A percentile compares a stretch with the other conserved stretches of the same genome.
These are phyloP conservation scores for Cirrhinus molitorella DNA, from an alignment of 2,797 vertebrate genomes.

Conservation along the genomic window DNA sequence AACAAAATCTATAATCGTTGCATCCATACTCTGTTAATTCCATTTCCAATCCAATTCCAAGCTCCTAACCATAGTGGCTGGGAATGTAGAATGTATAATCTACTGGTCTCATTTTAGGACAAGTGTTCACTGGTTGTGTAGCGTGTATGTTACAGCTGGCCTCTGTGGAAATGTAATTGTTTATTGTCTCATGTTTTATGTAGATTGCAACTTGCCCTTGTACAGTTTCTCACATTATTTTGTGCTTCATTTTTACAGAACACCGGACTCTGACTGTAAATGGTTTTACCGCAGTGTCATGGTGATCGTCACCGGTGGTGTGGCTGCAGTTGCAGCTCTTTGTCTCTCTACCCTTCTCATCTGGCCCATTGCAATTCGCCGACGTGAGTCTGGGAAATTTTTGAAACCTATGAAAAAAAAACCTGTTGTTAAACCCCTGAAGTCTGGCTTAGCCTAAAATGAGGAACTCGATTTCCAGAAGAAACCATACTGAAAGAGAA, in stretches of 20 bases:
- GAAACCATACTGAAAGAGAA: background rate
- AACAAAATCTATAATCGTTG: too few species aligned
- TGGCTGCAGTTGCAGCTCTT: conserved; percentile 72
- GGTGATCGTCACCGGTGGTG: conserved; percentile 81
- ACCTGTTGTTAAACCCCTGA: conserved; percentile 7
- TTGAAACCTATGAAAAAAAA: background rate
- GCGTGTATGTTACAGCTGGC: background rate
- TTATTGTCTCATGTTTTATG: background rate
- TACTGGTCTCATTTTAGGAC: background rate
- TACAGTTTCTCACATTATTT: background rate
- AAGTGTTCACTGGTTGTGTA: background rate
- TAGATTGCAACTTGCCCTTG: background rate
- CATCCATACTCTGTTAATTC: too few species aligned
- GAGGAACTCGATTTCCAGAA: background rate
- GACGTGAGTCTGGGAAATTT: conserved; percentile 71
- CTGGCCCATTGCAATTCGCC: conserved; percentile 83
- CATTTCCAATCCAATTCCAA: background rate
- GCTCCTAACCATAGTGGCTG: background rate
- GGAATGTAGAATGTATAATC: conserved; percentile 9
- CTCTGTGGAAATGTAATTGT: background rate
- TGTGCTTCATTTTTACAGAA: conserved; percentile 62
- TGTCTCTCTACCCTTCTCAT: conserved; percentile 79
- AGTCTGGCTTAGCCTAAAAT: background rate
- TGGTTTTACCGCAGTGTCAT: conserved; percentile 87
- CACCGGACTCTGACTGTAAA: conserved; percentile 73